Evolutionary conservation across 2,888 invertebrate genomes (phyloP), one percentile per base, ranked within the genome.

Genomic region (Xestia xanthographa): DNA sequence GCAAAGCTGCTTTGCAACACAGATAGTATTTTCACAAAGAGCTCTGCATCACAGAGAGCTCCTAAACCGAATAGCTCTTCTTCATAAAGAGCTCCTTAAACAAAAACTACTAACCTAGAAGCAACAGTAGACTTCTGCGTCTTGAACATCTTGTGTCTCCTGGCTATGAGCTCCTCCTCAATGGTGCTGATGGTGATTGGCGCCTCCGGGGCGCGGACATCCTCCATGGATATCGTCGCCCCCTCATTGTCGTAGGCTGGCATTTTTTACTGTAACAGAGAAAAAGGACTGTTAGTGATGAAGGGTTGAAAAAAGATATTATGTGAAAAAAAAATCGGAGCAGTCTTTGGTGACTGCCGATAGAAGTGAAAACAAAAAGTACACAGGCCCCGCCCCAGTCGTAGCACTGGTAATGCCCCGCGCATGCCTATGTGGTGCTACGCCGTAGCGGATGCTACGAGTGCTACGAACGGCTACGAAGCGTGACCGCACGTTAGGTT

Each of bases 111-210:
- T n/a, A 12, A 88, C 88, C 88, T 86, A 0, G 97, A 97, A 86
- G 97, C 97, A 60, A 98, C 93, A 14, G 98, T 98, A 41, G 98
- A 98, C 87, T 97, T 97, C 94, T 98, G 98, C 41, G 97, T 95
- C 86, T 97, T 97, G 56, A 96, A 89, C 92, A 93, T 92, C 26
- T 91, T 90, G 56, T 91, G 87, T 60, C 96, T 91, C 83, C 94
- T 92, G 11, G 92, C 91, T 1, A 91, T 90, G 4, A 95, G 83
- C 60, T 94, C 95, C 77, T 93, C 91, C 72, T 92, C 93, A 34
- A 95, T 94, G 6, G 94, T 94, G 86, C 87, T 95, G 77, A 93
- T 93, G n/a, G 91, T 93, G 74, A 92, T 89, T 0, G 92, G 89
- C 5, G 89, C 84, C 2, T 93, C 93, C 0, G 90, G 88, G 0